phyloP scores from a whole-genome alignment of 2,113 vertebrate species.

The Sula dactylatra region DNA sequence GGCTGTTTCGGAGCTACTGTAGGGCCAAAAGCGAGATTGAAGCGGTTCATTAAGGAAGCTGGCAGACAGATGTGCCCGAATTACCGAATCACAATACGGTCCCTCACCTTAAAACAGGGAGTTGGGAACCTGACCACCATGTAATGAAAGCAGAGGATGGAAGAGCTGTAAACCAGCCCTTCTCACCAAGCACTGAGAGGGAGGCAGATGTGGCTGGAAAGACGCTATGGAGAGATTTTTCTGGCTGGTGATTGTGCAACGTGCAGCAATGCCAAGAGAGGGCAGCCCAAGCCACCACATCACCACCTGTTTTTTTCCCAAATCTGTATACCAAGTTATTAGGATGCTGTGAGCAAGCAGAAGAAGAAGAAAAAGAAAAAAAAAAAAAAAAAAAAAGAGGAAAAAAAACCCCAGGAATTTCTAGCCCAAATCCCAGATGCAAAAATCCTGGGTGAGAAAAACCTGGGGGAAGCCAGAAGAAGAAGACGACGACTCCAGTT shows the following conservation, averaged over 20 bases:
- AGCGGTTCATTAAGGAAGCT: not conserved
- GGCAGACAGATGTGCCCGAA: not conserved
- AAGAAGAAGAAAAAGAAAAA: accelerated
- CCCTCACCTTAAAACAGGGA: not conserved
- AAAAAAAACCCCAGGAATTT: not conserved
- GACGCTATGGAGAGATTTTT: not conserved
- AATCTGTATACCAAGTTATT: accelerated
- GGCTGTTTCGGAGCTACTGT: not conserved
- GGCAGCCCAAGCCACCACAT: slow-evolving; percentile 24
- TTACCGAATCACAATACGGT: not conserved
- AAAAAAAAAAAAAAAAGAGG: accelerated
- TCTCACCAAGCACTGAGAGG: not conserved
- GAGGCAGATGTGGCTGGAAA: not conserved
- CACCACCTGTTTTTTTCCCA: not conserved
- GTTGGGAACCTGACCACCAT: not conserved
- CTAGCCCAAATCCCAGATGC: not conserved
- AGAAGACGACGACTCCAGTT: not conserved
- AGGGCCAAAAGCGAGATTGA: not conserved
- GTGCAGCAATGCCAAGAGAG: slow-evolving; percentile 41
- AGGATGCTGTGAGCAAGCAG: not conserved
- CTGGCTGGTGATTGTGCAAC: not conserved
- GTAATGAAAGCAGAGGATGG: not conserved
- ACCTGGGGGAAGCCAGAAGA: not conserved
- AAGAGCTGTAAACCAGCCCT: not conserved
- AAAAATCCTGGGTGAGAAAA: not conserved